A percentile compares a stretch with the other conserved stretches of the same genome.
Conservation (phyloP, 2,888 invertebrate genomes). For the Sinhomidia bicolor region DNA sequence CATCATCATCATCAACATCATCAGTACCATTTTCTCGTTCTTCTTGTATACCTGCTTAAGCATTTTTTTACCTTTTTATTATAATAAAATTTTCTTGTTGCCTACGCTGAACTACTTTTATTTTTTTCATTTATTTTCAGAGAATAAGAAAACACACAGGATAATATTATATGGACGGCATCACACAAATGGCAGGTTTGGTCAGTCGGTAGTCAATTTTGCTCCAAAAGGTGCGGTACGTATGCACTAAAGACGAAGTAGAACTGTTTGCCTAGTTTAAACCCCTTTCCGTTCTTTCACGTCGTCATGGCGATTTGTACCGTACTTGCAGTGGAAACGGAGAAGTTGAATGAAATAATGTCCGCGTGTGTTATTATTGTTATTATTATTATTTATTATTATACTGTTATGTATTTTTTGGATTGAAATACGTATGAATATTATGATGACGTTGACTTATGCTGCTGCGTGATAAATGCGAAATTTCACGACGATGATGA, state of each 20-base stretch:
- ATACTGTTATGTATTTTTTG: background rate
- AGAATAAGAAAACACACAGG: slow-evolving; percentile 1
- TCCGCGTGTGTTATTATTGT: background rate
- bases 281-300: background rate
- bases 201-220: slow-evolving; percentile 24
- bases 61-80: background rate
- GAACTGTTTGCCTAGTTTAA: too few species aligned
- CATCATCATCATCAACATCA: slow-evolving; percentile 32
- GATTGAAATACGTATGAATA: background rate
- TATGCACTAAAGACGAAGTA: too few species aligned
- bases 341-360: background rate
- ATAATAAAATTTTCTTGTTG: background rate
- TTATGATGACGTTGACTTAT: background rate
- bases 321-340: background rate
- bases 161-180: background rate
- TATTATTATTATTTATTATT: too few species aligned
- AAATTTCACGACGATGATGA: background rate
- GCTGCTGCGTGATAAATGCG: background rate
- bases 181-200: slow-evolving; percentile 3
- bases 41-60: slow-evolving; percentile 10
- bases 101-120: slow-evolving; percentile 6
- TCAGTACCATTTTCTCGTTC: slow-evolving; percentile 26
- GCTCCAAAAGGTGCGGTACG: background rate
- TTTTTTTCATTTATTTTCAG: background rate
- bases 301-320: too few species aligned